phyloP scores from a whole-genome alignment of 2,888 invertebrate species.

The Leptogaster cylindrica region DNA sequence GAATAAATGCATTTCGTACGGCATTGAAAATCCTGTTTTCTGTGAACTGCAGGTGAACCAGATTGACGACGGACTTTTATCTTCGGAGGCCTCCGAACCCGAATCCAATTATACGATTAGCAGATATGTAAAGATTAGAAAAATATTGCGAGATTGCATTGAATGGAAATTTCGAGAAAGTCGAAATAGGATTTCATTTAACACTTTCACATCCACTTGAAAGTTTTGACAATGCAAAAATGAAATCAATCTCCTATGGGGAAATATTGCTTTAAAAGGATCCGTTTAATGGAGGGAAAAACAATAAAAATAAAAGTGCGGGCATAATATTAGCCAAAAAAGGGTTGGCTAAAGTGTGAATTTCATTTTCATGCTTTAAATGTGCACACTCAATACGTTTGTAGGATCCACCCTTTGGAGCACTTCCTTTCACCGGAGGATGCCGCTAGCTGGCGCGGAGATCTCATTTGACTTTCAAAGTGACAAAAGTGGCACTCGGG shows the following conservation, averaged over 20 bases:
- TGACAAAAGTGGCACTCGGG: constrained; percentile 29
- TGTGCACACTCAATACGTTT: constrained; percentile 17
- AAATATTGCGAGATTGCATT: not conserved
- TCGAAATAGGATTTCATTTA: not conserved
- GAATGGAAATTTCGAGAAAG: not conserved
- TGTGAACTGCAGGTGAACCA: too few species aligned
- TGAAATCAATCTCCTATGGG: not conserved
- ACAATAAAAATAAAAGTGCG: constrained; percentile 11
- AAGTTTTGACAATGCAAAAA: not conserved
- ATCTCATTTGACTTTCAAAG: constrained; percentile 34
- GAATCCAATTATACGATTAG: too few species aligned
- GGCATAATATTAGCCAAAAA: constrained; percentile 29
- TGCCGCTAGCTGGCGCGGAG: not conserved
- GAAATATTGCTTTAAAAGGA: constrained; percentile 19
- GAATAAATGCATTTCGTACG: too few species aligned
- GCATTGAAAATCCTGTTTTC: too few species aligned
- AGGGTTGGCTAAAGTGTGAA: constrained; percentile 14
- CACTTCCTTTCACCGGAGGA: not conserved
- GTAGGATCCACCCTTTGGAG: not conserved
- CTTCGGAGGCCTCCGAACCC: too few species aligned
- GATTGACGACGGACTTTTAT: too few species aligned
- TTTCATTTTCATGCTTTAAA: constrained; percentile 22
- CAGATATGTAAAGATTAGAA: not conserved
- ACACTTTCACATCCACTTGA: not conserved
- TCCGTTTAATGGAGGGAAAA: constrained; percentile 13